A percentile compares a stretch with the other conserved stretches of the same genome.
These are phyloP conservation scores for Cataglyphis altisquamis DNA, from an alignment of 2,888 invertebrate genomes.

Conservation along the genomic window DNA sequence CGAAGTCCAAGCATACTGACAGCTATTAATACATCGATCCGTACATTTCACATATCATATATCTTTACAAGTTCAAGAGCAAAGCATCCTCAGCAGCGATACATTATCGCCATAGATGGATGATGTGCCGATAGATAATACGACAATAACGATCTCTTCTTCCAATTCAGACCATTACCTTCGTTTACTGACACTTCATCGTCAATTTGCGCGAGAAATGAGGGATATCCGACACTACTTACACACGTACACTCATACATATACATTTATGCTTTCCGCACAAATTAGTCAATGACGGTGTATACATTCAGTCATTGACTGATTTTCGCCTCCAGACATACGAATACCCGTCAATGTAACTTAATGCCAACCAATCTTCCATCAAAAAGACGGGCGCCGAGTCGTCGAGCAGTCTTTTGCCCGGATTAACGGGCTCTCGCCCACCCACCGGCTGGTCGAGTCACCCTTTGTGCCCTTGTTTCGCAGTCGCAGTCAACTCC, in stretches of 20 bases:
- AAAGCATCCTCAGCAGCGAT: neutral
- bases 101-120: conserved; percentile 50
- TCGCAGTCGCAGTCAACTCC: conserved; percentile 40
- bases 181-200: conserved; percentile 80
- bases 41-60: neutral
- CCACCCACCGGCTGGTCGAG: conserved; percentile 19
- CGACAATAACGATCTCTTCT: conserved; percentile 70
- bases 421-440: conserved; percentile 73
- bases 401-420: conserved; percentile 74
- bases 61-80: conserved; percentile 11
- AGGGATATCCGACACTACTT: conserved; percentile 19
- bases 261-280: neutral
- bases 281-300: neutral
- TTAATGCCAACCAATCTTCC: conserved; percentile 61
- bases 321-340: conserved; percentile 58
- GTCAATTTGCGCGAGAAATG: conserved; percentile 60
- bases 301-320: conserved; percentile 58
- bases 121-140: conserved; percentile 70
- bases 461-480: conserved; percentile 36
- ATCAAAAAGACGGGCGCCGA: conserved; percentile 73
- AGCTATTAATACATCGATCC: neutral
- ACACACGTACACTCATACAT: neutral
- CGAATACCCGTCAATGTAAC: conserved; percentile 63
- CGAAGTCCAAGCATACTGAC: neutral
- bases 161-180: conserved; percentile 81